Percentiles rank a stretch among this genome's conserved stretches.
These are phyloP conservation scores for Bombus cullumanus DNA, from an alignment of 1,140 invertebrate genomes.

Conservation along the genomic window DNA sequence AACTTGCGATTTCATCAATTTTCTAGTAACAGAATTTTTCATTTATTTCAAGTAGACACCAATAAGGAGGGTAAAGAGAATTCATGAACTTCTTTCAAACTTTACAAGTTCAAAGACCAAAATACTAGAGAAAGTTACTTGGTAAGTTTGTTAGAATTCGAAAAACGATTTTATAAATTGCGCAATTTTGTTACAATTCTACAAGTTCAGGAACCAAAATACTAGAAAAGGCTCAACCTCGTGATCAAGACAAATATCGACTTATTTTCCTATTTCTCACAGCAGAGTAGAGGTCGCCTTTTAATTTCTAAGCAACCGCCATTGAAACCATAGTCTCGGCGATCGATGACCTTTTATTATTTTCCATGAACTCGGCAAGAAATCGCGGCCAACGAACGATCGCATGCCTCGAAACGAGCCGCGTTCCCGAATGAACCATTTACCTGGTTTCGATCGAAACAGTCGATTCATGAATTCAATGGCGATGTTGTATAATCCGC, in stretches of 20 bases:
- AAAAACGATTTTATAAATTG: no score
- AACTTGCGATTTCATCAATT: no score
- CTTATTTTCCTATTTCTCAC: background rate
- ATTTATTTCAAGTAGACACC: no score
- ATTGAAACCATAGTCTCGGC: background rate
- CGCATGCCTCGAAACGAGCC: background rate
- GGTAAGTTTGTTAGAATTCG: background rate
- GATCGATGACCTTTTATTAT: slow-evolving; percentile 38
- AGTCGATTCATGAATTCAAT: slow-evolving; percentile 8
- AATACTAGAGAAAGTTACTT: background rate
- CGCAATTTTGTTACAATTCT: no score
- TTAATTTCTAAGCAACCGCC: slow-evolving; percentile 1
- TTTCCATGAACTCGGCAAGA: slow-evolving; percentile 21
- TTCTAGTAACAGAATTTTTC: no score
- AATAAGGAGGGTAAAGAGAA: no score
- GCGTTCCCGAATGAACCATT: slow-evolving; percentile 36
- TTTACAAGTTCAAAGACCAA: no score
- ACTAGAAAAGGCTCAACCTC: no score
- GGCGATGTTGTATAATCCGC: slow-evolving; percentile 35
- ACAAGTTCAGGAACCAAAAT: background rate
- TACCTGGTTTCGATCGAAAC: slow-evolving; percentile 47
- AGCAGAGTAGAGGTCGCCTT: background rate
- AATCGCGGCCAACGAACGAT: slow-evolving; percentile 41
- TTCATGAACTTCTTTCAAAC: no score
- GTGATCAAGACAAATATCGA: background rate